Evolutionary conservation across 2,797 vertebrate species (phyloP).

Genomic region (Todus mexicanus): DNA sequence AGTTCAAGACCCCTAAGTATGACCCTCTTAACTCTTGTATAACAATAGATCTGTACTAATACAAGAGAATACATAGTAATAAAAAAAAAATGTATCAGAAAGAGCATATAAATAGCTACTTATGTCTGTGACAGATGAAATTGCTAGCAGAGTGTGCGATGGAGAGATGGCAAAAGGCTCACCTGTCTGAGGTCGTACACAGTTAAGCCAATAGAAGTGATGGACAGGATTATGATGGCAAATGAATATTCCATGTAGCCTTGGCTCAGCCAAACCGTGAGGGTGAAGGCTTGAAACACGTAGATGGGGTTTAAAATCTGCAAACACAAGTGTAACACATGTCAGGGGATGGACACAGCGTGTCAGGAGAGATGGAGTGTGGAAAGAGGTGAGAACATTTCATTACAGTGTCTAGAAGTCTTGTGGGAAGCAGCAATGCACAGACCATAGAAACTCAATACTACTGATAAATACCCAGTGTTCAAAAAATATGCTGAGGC

Average conservation of each 20-base stretch:
- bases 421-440: too few species aligned
- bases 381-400: neutral
- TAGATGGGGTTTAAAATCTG: constrained; percentile 76
- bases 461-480: too few species aligned
- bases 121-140: neutral
- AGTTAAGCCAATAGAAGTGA: constrained; percentile 66
- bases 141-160: neutral
- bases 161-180: neutral
- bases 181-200: constrained; percentile 70
- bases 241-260: constrained; percentile 68
- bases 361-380: neutral
- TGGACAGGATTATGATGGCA: constrained; percentile 64
- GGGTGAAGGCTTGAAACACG: constrained; percentile 73
- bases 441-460: too few species aligned
- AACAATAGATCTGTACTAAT: neutral
- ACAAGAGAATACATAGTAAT: neutral
- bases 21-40: neutral
- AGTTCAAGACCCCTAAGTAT: neutral
- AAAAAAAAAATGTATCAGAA: neutral
- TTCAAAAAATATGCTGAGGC: too few species aligned
- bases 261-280: constrained; percentile 66
- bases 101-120: neutral
- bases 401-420: neutral
- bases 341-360: neutral
- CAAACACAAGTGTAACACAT: neutral